Conservation (phyloP, 2,113 vertebrate species). For the Odocoileus virginianus region DNA sequence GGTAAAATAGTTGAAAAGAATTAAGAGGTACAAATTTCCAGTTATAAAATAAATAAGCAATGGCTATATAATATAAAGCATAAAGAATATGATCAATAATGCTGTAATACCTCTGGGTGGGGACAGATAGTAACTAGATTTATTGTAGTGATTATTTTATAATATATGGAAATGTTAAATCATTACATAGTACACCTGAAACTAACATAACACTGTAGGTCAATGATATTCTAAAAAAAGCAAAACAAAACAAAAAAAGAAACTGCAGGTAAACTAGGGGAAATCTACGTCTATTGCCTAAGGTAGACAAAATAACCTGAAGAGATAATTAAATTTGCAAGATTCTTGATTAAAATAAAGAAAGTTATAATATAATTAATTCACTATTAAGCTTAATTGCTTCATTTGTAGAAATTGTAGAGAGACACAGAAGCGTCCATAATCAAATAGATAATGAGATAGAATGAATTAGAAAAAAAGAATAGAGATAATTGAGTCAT, state of each 20-base stretch:
- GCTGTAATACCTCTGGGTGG: not conserved
- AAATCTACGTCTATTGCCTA: not conserved
- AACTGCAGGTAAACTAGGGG: not conserved
- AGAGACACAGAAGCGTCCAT: not conserved
- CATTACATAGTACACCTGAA: not conserved
- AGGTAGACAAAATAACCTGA: not conserved
- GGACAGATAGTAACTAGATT: not conserved
- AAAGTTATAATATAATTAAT: slow-evolving; percentile 11
- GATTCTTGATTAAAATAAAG: slow-evolving; percentile 6
- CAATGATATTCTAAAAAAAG: not conserved
- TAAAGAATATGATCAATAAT: not conserved
- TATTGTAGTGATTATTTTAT: not conserved
- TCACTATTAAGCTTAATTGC: not conserved
- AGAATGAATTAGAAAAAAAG: not conserved
- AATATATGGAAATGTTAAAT: not conserved
- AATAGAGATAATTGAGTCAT: not conserved
- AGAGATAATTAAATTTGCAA: slow-evolving; percentile 25
- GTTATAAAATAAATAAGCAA: not conserved
- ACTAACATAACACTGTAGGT: not conserved
- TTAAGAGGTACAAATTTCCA: not conserved
- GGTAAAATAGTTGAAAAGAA: not conserved
- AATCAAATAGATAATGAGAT: not conserved
- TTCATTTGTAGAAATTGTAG: not conserved
- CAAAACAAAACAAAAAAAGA: not conserved
- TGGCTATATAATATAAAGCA: not conserved